Conservation (phyloP, 1,140 invertebrate species). For the Mycetomoellerius zeteki region DNA sequence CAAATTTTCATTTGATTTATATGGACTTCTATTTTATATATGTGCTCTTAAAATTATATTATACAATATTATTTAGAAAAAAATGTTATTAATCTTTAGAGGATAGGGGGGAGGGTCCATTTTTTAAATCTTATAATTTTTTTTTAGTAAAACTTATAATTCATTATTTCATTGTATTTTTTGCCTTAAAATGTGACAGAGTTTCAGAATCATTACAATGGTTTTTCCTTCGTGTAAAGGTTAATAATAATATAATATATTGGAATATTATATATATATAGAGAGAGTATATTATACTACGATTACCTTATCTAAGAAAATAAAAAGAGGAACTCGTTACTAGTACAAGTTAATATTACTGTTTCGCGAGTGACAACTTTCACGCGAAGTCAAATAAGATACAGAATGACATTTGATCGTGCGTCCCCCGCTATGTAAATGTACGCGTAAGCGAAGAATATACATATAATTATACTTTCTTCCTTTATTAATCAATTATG, state of each 20-base stretch:
- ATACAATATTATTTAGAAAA: background rate
- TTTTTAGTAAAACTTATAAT: too few relatives aligned
- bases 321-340: background rate
- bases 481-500: background rate
- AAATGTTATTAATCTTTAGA: background rate
- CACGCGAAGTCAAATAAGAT: background rate
- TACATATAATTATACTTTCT: constrained; percentile 24
- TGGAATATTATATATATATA: background rate
- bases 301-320: constrained; percentile 7
- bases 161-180: too few relatives aligned
- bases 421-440: background rate
- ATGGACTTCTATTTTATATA: background rate
- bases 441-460: background rate
- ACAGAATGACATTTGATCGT: background rate
- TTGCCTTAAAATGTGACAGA: too few relatives aligned
- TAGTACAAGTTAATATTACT: background rate
- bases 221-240: too few relatives aligned
- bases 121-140: too few relatives aligned
- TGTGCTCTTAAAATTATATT: background rate
- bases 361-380: constrained; percentile 14
- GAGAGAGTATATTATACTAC: constrained; percentile 8
- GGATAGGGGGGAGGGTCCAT: too few relatives aligned
- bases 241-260: background rate
- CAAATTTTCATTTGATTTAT: background rate
- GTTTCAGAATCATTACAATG: too few relatives aligned